Conservation (phyloP, 2,113 vertebrate species). For the Salvelinus fontinalis region DNA sequence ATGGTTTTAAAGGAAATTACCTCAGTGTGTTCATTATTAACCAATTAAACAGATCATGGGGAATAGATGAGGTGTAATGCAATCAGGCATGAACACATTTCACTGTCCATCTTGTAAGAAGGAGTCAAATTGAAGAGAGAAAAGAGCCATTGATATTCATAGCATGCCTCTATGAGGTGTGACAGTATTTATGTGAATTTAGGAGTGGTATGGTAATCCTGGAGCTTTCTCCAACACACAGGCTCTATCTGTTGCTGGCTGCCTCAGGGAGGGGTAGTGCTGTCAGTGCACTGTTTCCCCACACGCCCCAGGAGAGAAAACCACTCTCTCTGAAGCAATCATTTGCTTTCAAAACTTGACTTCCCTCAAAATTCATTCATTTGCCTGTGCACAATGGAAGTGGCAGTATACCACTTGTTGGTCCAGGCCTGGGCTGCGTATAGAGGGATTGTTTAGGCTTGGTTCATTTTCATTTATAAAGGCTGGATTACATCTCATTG, state of each 20-base stretch:
- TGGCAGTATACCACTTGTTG: conserved; percentile 49
- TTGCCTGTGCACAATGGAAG: conserved; percentile 51
- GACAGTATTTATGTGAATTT: conserved; percentile 64
- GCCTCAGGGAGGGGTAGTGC: conserved; percentile 39
- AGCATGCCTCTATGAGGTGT: conserved; percentile 63
- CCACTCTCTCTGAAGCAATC: conserved; percentile 54
- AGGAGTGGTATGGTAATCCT: conserved; percentile 64
- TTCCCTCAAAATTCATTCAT: conserved; percentile 51
- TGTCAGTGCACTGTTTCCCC: conserved; percentile 16
- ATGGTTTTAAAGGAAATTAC: conserved; percentile 59
- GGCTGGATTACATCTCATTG: conserved; percentile 48
- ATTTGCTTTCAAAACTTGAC: conserved; percentile 65
- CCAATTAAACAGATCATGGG: conserved; percentile 63
- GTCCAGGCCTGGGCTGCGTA: conserved; percentile 38
- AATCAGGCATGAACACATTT: conserved; percentile 68
- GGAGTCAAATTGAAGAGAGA: conserved; percentile 57
- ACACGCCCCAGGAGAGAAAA: conserved; percentile 22
- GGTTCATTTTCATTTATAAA: conserved; percentile 41
- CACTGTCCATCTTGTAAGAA: conserved; percentile 67
- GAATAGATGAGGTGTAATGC: conserved; percentile 58
- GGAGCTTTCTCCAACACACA: conserved; percentile 51
- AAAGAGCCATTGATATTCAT: conserved; percentile 73
- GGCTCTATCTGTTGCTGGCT: conserved; percentile 46
- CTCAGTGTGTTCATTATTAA: conserved; percentile 69
- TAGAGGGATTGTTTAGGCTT: conserved; percentile 47